Evolutionary conservation across 1,140 invertebrate species (phyloP), one percentile per base, ranked within the genome.

Genomic region (Kradibia gibbosae): DNA sequence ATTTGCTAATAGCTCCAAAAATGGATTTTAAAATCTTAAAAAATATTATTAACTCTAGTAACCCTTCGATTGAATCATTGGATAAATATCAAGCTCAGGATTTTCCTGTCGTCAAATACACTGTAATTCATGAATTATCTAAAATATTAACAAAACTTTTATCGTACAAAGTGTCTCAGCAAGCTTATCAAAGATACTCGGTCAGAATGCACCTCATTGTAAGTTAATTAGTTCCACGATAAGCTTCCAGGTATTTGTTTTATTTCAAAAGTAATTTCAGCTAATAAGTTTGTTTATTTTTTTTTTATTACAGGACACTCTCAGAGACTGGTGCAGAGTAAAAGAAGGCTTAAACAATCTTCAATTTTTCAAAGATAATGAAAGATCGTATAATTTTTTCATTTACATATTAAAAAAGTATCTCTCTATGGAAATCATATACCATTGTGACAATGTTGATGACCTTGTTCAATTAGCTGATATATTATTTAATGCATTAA

Each of bases 111-210:
- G 60, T 83, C 50, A 78, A 84, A 11, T 62, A 65, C 34, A 39
- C 82, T 45, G 22, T 86, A 62, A 84, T 86, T 31, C 74, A 84
- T 60, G 77, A 78, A 36, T 75, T 89, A 57, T 86, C 86, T 36
- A 57, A 34, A 78, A 86, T 85, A 7, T 81, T 89, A 31, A 85
- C 85, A 55, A 88, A 86, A 71, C 60, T 87, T 45, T 65, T 90
- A 10, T 81, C 78, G 28, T 86, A 86, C 36, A 89, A 88, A 79
- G 86, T 89, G 50, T 89, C 89, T 3, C 83, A 83, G 8, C 82
- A 90, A 81, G 85, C 85, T 79, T 82, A 86, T 78, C 89, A 90
- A 82, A 83, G 88, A 25, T 87, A 89, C 81, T 85, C 84, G 0
- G 85, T 88, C 77, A 85, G 88, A 83, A 72, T 87, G n/a, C 45